phyloP scores from a whole-genome alignment of 1,140 invertebrate species.

The Magallana ariakensis region DNA sequence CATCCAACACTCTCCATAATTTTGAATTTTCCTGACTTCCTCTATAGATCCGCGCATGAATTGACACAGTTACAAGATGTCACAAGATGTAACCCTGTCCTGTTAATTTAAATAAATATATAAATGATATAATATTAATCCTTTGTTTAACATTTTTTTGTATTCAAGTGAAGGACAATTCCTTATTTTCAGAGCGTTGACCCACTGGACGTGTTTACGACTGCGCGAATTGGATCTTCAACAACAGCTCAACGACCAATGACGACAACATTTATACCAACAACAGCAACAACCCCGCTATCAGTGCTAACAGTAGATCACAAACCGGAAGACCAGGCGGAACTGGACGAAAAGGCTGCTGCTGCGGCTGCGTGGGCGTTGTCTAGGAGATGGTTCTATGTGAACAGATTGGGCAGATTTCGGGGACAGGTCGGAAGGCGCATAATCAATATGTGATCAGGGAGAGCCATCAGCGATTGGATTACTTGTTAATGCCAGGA shows the following conservation, averaged over 20 bases:
- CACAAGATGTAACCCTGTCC: no score
- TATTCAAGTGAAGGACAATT: no score
- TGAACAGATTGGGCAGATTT: background rate
- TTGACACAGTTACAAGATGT: no score
- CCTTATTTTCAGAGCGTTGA: background rate
- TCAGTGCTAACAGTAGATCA: background rate
- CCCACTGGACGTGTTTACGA: background rate
- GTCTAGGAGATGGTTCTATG: slow-evolving; percentile 12
- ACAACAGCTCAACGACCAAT: background rate
- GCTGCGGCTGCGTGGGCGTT: background rate
- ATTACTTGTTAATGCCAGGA: background rate
- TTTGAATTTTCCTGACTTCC: no score
- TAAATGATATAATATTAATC: no score
- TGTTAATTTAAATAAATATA: no score
- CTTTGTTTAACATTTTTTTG: no score
- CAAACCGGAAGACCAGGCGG: background rate
- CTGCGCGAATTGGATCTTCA: background rate
- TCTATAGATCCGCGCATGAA: no score
- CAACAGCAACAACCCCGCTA: background rate
- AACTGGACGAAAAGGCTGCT: background rate
- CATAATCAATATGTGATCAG: slow-evolving; percentile 17
- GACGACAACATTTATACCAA: background rate
- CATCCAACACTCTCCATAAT: no score
- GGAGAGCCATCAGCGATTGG: background rate
- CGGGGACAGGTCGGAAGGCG: background rate